Conservation (phyloP, 37 sponge, comb jelly and placozoan species). For the Spongilla lacustris region DNA sequence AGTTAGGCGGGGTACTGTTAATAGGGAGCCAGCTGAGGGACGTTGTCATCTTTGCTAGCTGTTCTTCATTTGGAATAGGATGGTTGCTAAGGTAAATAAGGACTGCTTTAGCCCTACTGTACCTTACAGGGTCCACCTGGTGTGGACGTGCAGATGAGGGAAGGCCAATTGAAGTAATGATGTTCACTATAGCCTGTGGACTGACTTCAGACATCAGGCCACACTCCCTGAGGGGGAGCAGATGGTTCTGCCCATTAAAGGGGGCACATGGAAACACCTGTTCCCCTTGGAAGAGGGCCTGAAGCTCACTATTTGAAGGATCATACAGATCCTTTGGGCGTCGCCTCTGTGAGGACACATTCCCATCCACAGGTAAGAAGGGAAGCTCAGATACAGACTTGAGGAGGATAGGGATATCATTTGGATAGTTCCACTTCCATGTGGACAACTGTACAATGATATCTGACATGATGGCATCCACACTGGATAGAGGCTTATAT, state of each 20-base stretch:
- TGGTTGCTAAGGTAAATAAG: constrained; percentile 10
- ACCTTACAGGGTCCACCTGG: background rate
- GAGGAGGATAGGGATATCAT: background rate
- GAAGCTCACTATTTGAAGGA: constrained; percentile 14
- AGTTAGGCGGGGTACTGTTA: background rate
- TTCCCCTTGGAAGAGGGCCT: constrained; percentile 33
- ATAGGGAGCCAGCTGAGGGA: constrained; percentile 54
- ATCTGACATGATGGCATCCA: constrained; percentile 21
- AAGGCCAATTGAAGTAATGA: constrained; percentile 24
- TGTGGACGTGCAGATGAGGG: background rate
- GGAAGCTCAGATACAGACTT: constrained; percentile 1
- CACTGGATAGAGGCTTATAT: background rate
- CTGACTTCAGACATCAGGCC: constrained; percentile 22
- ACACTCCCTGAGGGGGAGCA: constrained; percentile 4
- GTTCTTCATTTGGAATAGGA: constrained; percentile 12
- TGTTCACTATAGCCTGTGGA: constrained; percentile 33
- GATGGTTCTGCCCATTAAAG: constrained; percentile 2
- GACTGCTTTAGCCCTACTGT: constrained; percentile 43
- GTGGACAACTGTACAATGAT: constrained; percentile 1
- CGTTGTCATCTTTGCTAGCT: background rate
- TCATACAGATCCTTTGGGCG: constrained; percentile 9
- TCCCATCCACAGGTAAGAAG: background rate
- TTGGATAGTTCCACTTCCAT: background rate
- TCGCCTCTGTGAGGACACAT: background rate
- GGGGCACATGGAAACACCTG: constrained; percentile 51